Percentiles rank a stretch among this genome's conserved stretches.
Conservation (phyloP, 2,888 invertebrate genomes). For the Zaprionus bogoriensis region DNA sequence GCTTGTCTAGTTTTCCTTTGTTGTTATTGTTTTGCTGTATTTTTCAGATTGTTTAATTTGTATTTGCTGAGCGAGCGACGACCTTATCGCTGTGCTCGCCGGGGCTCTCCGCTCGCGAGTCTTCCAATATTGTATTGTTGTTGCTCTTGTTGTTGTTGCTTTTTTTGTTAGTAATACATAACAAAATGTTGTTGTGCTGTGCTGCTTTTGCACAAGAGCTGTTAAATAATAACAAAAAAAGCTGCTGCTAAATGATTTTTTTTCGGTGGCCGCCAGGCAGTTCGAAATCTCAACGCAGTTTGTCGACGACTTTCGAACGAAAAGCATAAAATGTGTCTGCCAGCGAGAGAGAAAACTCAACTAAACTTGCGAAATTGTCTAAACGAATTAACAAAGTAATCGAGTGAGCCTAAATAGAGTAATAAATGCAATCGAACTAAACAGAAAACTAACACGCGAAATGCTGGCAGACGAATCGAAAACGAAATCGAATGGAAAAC, state of each 20-base stretch:
- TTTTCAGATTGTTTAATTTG: constrained; percentile 49
- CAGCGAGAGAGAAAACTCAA: constrained; percentile 37
- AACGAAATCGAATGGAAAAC: too few relatives aligned
- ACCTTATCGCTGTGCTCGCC: constrained; percentile 51
- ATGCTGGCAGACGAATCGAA: too few relatives aligned
- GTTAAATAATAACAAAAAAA: constrained; percentile 73
- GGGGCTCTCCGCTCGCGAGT: constrained; percentile 21
- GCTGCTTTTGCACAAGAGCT: constrained; percentile 52
- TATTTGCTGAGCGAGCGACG: constrained; percentile 59
- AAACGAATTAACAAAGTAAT: constrained; percentile 36
- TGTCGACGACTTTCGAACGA: constrained; percentile 80
- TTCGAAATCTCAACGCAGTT: constrained; percentile 70
- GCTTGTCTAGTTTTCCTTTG: constrained; percentile 35
- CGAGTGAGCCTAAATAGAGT: constrained; percentile 24
- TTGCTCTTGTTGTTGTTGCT: constrained; percentile 10
- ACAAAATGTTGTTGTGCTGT: constrained; percentile 29
- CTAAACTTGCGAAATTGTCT: constrained; percentile 40
- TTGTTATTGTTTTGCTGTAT: constrained; percentile 20
- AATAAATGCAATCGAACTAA: constrained; percentile 14
- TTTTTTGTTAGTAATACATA: constrained; percentile 54
- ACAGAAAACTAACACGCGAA: constrained; percentile 19
- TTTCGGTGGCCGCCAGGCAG: constrained; percentile 33
- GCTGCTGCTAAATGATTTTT: constrained; percentile 54
- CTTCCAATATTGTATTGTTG: constrained; percentile 21
- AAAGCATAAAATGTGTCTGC: constrained; percentile 69